Conservation (phyloP, 2,797 vertebrate genomes). For the Mus minutoides region DNA sequence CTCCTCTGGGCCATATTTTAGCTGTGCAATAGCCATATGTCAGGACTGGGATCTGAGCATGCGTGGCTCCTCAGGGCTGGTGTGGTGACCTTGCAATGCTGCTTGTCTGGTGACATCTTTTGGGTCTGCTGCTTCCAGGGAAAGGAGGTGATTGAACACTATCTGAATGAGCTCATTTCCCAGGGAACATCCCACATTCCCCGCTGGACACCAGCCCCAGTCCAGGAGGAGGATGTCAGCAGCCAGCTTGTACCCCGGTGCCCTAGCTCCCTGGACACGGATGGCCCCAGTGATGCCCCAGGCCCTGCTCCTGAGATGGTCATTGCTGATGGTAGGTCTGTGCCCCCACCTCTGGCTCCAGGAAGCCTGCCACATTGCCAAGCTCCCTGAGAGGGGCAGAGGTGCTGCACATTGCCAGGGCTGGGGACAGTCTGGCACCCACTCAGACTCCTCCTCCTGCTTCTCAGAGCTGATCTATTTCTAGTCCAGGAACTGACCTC, state of each 20-base stretch:
- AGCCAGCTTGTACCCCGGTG: accelerated
- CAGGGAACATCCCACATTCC: slow-evolving; percentile 89
- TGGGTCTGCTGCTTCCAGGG: slow-evolving; percentile 85
- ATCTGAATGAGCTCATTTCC: slow-evolving; percentile 89
- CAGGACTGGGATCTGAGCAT: no score
- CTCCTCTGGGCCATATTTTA: accelerated
- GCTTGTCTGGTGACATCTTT: neutral
- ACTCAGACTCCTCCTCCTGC: neutral
- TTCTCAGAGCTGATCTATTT: slow-evolving; percentile 10
- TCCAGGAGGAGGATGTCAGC: neutral
- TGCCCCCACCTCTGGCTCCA: neutral
- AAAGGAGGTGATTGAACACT: slow-evolving; percentile 92
- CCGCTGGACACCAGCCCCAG: slow-evolving; percentile 84
- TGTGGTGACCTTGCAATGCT: accelerated
- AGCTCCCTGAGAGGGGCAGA: neutral
- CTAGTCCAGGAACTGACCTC: slow-evolving; percentile 5
- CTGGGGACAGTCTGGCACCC: neutral
- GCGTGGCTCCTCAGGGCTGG: neutral
- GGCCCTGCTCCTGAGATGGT: slow-evolving; percentile 51
- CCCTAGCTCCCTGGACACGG: accelerated
- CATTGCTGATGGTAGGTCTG: slow-evolving; percentile 85
- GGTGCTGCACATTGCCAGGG: neutral
- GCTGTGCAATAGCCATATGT: accelerated
- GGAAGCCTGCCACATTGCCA: neutral
- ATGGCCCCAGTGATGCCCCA: slow-evolving; percentile 35